Percentiles rank a stretch among this genome's conserved stretches.
Conservation (phyloP, 2,797 vertebrate genomes). For the Tragopan temminckii region DNA sequence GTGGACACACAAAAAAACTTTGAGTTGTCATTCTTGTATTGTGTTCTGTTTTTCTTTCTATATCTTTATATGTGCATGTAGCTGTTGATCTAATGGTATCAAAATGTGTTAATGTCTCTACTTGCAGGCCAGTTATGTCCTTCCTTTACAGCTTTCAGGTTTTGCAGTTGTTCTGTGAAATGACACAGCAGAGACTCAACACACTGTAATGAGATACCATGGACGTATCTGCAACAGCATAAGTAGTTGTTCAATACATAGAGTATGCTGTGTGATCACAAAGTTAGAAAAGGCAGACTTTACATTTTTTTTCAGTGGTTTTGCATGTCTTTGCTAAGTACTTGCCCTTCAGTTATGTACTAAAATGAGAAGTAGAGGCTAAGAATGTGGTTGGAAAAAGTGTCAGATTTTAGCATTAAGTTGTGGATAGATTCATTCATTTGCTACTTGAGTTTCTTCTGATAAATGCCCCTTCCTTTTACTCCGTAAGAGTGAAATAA, state of each 20-base stretch:
- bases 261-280: not conserved
- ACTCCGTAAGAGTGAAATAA: not conserved
- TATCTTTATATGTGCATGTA: not conserved
- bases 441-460: not conserved
- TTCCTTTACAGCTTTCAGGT: not conserved
- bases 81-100: not conserved
- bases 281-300: not conserved
- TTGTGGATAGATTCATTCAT: not conserved
- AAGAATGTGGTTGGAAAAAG: not conserved
- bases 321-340: not conserved
- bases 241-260: not conserved
- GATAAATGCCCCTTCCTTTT: not conserved
- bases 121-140: not conserved
- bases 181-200: not conserved
- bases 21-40: not conserved
- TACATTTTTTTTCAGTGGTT: not conserved
- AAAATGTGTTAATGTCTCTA: not conserved
- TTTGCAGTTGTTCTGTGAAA: not conserved
- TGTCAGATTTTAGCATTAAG: not conserved
- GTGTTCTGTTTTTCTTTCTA: fast-evolving
- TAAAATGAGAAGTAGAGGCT: not conserved
- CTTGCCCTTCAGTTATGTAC: not conserved
- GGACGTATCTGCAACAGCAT: not conserved
- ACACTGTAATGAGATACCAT: not conserved
- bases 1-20: not conserved